Conservation (phyloP, 2,888 invertebrate species). For the Incurvaria masculella region DNA sequence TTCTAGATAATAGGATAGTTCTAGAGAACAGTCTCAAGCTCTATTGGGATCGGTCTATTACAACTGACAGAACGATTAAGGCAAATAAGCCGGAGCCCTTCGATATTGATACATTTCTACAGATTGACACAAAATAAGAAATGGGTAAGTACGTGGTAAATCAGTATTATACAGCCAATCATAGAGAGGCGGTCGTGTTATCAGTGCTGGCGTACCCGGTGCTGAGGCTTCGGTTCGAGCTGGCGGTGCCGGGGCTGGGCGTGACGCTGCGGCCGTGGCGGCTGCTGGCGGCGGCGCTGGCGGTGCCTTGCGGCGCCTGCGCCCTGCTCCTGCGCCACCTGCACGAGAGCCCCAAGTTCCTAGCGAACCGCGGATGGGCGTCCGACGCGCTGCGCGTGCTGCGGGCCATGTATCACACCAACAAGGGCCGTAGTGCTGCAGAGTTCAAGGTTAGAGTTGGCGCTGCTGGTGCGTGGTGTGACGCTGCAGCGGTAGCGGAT, state of each 20-base stretch:
- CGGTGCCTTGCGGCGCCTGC: conserved; percentile 1
- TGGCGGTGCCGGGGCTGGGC: conserved; percentile 1
- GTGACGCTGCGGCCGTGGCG: conserved; percentile 4
- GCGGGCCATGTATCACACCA: background rate
- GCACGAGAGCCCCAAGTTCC: conserved; percentile 7
- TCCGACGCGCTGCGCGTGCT: conserved; percentile 3
- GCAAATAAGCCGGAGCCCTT: no score
- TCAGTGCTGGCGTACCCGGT: conserved; percentile 1
- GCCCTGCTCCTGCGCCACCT: background rate
- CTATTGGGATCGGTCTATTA: background rate
- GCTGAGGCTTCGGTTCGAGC: conserved; percentile 1
- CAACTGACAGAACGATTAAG: no score
- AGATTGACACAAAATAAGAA: background rate
- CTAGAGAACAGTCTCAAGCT: no score
- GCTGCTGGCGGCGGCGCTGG: background rate
- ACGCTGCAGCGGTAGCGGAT: no score
- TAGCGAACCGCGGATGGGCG: conserved; percentile 2
- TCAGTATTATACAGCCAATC: background rate
- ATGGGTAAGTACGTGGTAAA: background rate
- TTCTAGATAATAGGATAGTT: no score
- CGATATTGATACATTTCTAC: background rate
- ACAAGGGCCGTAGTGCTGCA: background rate
- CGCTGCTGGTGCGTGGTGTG: no score
- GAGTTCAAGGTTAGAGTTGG: background rate
- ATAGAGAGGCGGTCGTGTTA: background rate